phyloP scores from a whole-genome alignment of 2,113 vertebrate species.

The Fregata magnificens region DNA sequence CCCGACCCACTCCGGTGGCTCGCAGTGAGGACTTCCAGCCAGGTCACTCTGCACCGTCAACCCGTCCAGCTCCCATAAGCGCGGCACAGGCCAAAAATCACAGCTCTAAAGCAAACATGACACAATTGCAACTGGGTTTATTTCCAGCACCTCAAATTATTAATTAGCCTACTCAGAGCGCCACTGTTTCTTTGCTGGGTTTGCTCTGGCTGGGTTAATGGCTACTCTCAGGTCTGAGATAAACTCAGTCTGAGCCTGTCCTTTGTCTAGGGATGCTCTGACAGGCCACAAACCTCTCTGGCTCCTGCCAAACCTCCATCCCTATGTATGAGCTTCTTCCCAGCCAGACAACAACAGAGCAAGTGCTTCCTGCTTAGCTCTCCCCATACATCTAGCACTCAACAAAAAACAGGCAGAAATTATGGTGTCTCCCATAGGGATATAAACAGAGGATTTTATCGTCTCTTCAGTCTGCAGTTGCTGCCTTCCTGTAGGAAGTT shows the following conservation, averaged over 20 bases:
- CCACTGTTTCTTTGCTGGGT: not conserved
- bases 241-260: not conserved
- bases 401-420: not conserved
- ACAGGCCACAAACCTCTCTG: not conserved
- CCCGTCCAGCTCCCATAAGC: not conserved
- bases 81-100: not conserved
- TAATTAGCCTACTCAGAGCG: not conserved
- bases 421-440: not conserved
- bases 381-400: not conserved
- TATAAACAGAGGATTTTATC: not conserved
- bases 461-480: not conserved
- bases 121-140: not conserved
- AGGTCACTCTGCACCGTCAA: not conserved
- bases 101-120: conserved; percentile 13
- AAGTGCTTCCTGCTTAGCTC: not conserved
- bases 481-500: not conserved
- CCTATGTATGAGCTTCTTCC: not conserved
- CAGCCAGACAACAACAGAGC: not conserved
- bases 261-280: not conserved
- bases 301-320: not conserved
- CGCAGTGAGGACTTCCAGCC: not conserved
- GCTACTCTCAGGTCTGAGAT: not conserved
- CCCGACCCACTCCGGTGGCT: fast-evolving
- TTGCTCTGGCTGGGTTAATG: not conserved
- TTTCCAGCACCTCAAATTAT: not conserved